These are phyloP conservation scores for Papilio protenor DNA, from an alignment of 2,888 invertebrate genomes.

Conservation along the genomic window DNA sequence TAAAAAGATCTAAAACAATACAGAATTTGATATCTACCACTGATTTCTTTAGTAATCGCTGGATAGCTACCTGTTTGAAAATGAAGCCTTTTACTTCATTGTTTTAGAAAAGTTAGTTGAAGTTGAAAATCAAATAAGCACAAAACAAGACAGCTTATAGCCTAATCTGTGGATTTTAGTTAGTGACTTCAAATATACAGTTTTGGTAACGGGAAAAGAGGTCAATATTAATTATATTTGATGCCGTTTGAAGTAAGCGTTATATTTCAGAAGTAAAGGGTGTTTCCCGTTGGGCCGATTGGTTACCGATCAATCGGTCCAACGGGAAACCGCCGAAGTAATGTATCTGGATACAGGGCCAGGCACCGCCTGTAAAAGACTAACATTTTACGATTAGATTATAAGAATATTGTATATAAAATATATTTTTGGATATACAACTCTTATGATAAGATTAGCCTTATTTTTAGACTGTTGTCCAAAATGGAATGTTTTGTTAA, in stretches of 20 bases:
- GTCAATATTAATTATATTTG: not conserved
- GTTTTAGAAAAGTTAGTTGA: not conserved
- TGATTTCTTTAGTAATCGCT: too few relatives aligned
- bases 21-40: not conserved
- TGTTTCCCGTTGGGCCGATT: too few relatives aligned
- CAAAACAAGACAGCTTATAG: not conserved
- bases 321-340: not conserved
- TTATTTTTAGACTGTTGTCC: slow-evolving; percentile 82
- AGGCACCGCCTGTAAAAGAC: slow-evolving; percentile 42
- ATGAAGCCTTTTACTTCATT: not conserved
- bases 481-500: slow-evolving; percentile 74
- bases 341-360: slow-evolving; percentile 37
- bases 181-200: not conserved
- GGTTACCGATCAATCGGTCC: not conserved
- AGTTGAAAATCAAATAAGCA: not conserved
- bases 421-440: slow-evolving; percentile 77
- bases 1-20: not conserved
- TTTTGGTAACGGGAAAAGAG: not conserved
- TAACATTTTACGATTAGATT: slow-evolving; percentile 36
- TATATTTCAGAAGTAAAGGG: not conserved
- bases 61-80: too few relatives aligned
- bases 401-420: slow-evolving; percentile 64
- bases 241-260: not conserved
- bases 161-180: not conserved
- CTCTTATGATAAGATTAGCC: slow-evolving; percentile 63